Percentiles rank a stretch among this genome's conserved stretches.
These are phyloP conservation scores for Hyalella azteca DNA, from an alignment of 2,888 invertebrate genomes.

Conservation along the genomic window DNA sequence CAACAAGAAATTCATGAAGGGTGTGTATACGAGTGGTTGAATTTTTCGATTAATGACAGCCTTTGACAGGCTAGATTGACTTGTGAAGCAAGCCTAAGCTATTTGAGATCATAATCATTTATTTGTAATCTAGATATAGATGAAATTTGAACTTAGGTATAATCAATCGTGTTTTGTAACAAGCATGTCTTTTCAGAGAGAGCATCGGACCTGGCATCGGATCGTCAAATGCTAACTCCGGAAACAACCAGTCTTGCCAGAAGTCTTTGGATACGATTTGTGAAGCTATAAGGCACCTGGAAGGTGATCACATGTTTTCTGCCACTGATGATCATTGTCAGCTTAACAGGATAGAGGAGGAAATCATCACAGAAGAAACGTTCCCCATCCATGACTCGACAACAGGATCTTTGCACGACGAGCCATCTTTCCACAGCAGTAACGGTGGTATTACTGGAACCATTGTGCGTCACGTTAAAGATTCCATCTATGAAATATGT, in stretches of 20 bases:
- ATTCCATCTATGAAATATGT: constrained; percentile 8
- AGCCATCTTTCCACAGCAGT: not conserved
- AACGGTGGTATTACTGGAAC: not conserved
- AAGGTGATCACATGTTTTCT: constrained; percentile 91
- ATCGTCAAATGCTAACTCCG: not conserved
- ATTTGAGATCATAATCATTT: not conserved
- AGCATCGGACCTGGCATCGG: not conserved
- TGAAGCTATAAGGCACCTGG: constrained; percentile 96
- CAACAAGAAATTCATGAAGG: constrained; percentile 14
- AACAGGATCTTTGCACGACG: constrained; percentile 33
- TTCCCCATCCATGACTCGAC: constrained; percentile 51
- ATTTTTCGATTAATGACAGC: not conserved
- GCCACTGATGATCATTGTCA: constrained; percentile 65
- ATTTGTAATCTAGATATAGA: not conserved
- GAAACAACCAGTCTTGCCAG: constrained; percentile 76
- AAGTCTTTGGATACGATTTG: constrained; percentile 94
- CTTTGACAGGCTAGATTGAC: too few relatives aligned
- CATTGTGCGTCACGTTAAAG: constrained; percentile 1
- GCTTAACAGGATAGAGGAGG: constrained; percentile 49
- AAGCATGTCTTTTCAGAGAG: not conserved
- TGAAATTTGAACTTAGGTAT: not conserved
- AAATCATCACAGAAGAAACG: constrained; percentile 58
- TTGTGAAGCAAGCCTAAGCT: too few relatives aligned
- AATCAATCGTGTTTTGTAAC: not conserved
- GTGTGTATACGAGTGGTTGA: not conserved